A percentile compares a stretch with the other conserved stretches of the same genome.
Conservation (phyloP, 1,140 invertebrate genomes). For the Cryptotermes secundus region DNA sequence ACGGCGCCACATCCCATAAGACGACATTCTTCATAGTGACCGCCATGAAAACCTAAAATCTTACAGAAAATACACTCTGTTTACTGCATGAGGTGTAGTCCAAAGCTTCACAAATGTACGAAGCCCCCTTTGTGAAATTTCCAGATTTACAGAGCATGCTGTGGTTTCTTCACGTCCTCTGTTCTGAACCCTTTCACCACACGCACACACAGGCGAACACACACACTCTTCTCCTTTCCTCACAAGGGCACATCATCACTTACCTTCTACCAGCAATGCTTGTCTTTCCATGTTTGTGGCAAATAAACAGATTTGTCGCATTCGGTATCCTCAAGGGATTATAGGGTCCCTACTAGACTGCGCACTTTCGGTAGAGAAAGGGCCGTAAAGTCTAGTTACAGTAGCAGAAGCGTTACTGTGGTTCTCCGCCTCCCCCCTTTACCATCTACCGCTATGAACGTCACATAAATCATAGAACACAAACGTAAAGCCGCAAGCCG, state of each 20-base stretch:
- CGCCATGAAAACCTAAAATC: too few species aligned
- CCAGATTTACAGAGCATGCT: background rate
- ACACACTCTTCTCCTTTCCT: background rate
- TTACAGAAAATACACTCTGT: too few species aligned
- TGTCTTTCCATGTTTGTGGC: conserved; percentile 11
- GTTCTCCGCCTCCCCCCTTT: background rate
- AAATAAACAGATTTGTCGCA: conserved; percentile 10
- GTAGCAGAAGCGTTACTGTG: background rate
- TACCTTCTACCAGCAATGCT: conserved; percentile 2
- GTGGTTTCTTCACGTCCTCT: background rate
- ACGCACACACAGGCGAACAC: background rate
- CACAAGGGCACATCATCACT: background rate
- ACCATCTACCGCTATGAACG: background rate
- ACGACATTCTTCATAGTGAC: too few species aligned
- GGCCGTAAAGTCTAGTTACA: background rate
- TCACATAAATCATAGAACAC: background rate
- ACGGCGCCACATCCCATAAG: too few species aligned
- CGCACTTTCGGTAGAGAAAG: background rate
- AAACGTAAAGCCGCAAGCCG: background rate
- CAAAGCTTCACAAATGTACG: too few species aligned
- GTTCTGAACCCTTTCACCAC: background rate
- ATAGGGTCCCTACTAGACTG: background rate
- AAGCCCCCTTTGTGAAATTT: background rate
- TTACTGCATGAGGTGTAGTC: too few species aligned
- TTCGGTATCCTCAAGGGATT: background rate